Base-by-base conservation (phyloP, 2,113 vertebrate genomes). In the Gobius niger region DNA sequence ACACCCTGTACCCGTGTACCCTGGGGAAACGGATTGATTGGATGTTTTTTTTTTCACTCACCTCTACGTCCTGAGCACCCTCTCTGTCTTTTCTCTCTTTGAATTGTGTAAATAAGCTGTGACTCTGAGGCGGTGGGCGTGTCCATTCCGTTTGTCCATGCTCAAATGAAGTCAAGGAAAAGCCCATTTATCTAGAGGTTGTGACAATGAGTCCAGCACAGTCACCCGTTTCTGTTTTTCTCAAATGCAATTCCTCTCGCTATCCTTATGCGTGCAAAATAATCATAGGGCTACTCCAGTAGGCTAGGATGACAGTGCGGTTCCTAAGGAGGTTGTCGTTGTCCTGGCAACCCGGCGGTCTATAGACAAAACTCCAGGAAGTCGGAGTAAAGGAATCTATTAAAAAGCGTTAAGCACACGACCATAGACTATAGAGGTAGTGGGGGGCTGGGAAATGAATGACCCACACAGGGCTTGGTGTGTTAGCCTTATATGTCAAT, bases 281-380 rank as follows among this genome's bases (percentile, higher is more conserved):
- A 60, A 44, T 60, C 13, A 44, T 42, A 16, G 14, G 40, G 6
- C 15, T 50, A 12, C n/a, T 6, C 5, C 8, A 10, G 5, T 19
- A 47, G n/a, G 18, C 6, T 46, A 19, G 61, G 61, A 16, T 44
- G 16, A 19, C 61, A 47, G 7, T 46, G 41, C 6, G 44, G n/a
- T 19, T 19, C 42, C 2, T 11, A 46, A 47, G 44, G 12, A n/a
- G 14, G 19, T 47, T 46, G 10, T 9, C 9, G 42, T 47, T 63
- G 61, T 24, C 61, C 15, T 19, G 61, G 16, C 44, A 47, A 47
- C 18, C 15, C 12, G 44, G 47, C 6, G 6, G 44, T 63, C n/a
- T n/a, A 63, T 18, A 47, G 61, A 63, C 61, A 63, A 63, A 63
- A 47, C 61, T 63, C 42, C 61, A 46, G 42, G 61, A 63, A 63